phyloP scores from a whole-genome alignment of 2,113 vertebrate genomes.

The Podilymbus podiceps region DNA sequence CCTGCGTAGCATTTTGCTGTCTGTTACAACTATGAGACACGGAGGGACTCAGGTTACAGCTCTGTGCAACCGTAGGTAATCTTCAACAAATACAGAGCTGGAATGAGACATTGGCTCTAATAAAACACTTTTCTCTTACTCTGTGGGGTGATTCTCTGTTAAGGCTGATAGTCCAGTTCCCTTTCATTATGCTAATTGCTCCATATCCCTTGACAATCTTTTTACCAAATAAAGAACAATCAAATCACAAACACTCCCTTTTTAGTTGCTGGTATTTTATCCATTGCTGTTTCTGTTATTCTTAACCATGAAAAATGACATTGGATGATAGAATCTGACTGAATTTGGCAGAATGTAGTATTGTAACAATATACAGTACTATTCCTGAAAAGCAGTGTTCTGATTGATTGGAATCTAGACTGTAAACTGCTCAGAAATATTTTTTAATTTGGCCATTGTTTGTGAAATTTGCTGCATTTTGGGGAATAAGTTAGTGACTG shows the following conservation, averaged over 20 bases:
- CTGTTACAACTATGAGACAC: background rate
- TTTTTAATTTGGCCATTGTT: background rate
- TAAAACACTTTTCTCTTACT: background rate
- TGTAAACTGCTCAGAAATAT: background rate
- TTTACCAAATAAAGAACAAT: conserved; percentile 7
- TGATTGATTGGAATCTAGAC: background rate
- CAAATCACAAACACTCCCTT: background rate
- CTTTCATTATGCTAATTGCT: background rate
- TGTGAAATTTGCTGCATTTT: background rate
- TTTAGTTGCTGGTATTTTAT: background rate
- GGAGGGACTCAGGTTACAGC: background rate
- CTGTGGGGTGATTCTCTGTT: background rate
- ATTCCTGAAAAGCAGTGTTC: background rate
- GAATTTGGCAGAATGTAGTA: background rate
- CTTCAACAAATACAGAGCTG: background rate
- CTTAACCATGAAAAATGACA: background rate
- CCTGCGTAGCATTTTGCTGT: background rate
- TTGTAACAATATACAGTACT: background rate
- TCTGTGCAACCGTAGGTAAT: background rate
- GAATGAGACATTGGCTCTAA: background rate
- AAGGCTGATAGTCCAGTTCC: background rate
- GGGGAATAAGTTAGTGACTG: background rate
- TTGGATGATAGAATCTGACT: background rate
- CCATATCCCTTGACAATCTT: background rate
- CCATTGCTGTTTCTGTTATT: background rate